These are phyloP conservation scores for Drosophila eohydei DNA, from an alignment of 2,888 invertebrate species.

Conservation along the genomic window DNA sequence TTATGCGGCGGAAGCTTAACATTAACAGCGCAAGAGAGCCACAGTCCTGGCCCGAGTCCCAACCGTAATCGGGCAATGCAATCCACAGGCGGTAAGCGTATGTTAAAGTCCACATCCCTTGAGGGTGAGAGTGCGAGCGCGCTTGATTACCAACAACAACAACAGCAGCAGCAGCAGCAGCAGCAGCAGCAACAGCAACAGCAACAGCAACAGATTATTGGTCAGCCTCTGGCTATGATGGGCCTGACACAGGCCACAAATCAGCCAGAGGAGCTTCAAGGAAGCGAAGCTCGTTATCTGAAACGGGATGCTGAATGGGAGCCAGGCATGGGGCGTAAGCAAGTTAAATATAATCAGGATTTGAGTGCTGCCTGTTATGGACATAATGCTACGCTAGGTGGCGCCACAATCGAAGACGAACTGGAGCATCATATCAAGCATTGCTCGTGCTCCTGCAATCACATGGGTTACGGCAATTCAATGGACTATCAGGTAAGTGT, in stretches of 20 bases:
- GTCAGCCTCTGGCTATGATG: constrained; percentile 54
- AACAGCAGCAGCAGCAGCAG: constrained; percentile 51
- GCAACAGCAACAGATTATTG: constrained; percentile 62
- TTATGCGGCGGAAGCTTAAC: constrained; percentile 69
- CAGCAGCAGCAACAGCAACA: constrained; percentile 46
- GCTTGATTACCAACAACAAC: constrained; percentile 22
- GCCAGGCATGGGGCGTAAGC: constrained; percentile 42
- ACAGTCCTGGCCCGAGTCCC: constrained; percentile 44
- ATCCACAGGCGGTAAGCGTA: constrained; percentile 61
- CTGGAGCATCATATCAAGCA: constrained; percentile 94
- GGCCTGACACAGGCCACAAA: constrained; percentile 56
- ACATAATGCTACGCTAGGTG: constrained; percentile 31
- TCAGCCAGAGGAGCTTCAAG: constrained; percentile 59
- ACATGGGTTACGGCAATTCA: constrained; percentile 96
- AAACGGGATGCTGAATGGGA: constrained; percentile 20
- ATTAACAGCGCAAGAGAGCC: constrained; percentile 69
- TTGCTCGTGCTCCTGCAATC: constrained; percentile 96
- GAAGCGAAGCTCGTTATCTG: constrained; percentile 54
- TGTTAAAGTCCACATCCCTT: constrained; percentile 75
- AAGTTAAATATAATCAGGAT: constrained; percentile 56
- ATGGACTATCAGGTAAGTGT: constrained; percentile 92
- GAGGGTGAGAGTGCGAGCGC: constrained; percentile 52
- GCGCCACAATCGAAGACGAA: constrained; percentile 89
- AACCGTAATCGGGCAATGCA: constrained; percentile 47
- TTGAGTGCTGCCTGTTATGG: constrained; percentile 55